These are phyloP conservation scores for Oreochromis mossambicus DNA, from an alignment of 2,797 vertebrate species.

Conservation along the genomic window DNA sequence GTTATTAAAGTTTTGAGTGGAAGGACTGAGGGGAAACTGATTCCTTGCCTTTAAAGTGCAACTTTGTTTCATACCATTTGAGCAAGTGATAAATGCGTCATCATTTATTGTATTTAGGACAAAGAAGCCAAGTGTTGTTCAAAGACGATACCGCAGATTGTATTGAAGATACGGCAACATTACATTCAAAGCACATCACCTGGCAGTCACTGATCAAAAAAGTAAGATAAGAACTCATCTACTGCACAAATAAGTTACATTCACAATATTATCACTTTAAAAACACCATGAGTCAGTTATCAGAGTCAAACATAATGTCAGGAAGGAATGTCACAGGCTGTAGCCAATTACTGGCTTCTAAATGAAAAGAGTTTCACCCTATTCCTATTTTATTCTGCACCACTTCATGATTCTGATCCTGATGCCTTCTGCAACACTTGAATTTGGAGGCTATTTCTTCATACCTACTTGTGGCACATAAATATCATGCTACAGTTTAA, in stretches of 20 bases:
- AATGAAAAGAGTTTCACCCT: slow-evolving; percentile 46
- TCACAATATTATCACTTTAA: slow-evolving; percentile 72
- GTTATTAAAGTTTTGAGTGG: slow-evolving; percentile 61
- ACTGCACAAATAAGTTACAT: slow-evolving; percentile 77
- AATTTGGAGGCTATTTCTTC: slow-evolving; percentile 58
- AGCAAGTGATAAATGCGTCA: slow-evolving; percentile 9
- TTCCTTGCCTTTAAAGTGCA: slow-evolving; percentile 24
- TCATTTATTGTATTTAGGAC: slow-evolving; percentile 29
- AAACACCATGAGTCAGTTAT: slow-evolving; percentile 60
- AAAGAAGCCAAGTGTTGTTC: slow-evolving; percentile 50
- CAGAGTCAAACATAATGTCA: slow-evolving; percentile 50
- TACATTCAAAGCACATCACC: slow-evolving; percentile 76
- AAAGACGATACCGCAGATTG: slow-evolving; percentile 72
- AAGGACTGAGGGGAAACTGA: slow-evolving; percentile 15
- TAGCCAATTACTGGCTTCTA: slow-evolving; percentile 49
- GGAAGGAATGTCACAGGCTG: slow-evolving; percentile 53
- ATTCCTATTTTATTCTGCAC: slow-evolving; percentile 53
- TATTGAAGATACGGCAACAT: slow-evolving; percentile 78
- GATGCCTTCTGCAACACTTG: slow-evolving; percentile 38
- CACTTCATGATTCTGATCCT: slow-evolving; percentile 22
- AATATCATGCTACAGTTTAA: slow-evolving; percentile 81
- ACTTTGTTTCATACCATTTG: neutral
- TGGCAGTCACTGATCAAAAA: slow-evolving; percentile 69
- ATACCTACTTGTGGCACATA: slow-evolving; percentile 66
- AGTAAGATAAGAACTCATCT: slow-evolving; percentile 57